These are phyloP conservation scores for Geotrupes spiniger DNA, from an alignment of 2,888 invertebrate species.

Conservation along the genomic window DNA sequence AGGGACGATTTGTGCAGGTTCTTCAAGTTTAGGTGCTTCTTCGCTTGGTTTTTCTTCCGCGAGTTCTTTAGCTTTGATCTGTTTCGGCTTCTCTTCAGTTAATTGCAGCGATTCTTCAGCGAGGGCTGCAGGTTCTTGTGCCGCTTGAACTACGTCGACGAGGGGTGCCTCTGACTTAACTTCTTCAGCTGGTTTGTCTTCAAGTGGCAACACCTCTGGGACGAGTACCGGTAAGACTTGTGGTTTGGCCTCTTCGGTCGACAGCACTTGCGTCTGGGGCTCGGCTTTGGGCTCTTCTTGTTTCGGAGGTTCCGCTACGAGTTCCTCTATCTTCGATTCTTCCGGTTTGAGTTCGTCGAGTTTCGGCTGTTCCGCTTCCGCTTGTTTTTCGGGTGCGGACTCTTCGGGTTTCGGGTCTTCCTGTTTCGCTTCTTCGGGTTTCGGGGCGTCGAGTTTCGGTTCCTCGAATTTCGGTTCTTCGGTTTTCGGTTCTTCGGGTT, in stretches of 20 bases:
- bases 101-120: slow-evolving; percentile 42
- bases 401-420: slow-evolving; percentile 34
- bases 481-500: slow-evolving; percentile 24
- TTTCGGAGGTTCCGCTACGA: slow-evolving; percentile 28
- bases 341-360: slow-evolving; percentile 18
- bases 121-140: slow-evolving; percentile 44
- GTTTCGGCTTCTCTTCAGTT: slow-evolving; percentile 36
- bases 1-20: slow-evolving; percentile 41
- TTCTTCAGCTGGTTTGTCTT: slow-evolving; percentile 23
- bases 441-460: slow-evolving; percentile 19
- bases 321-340: slow-evolving; percentile 19
- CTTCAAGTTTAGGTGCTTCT: slow-evolving; percentile 20
- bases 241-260: slow-evolving; percentile 16
- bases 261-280: too few species aligned
- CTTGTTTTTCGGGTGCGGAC: slow-evolving; percentile 21
- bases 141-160: slow-evolving; percentile 48
- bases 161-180: too few species aligned
- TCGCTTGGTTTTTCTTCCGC: slow-evolving; percentile 30
- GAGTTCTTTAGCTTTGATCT: slow-evolving; percentile 18
- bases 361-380: slow-evolving; percentile 32
- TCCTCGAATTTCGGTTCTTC: slow-evolving; percentile 26
- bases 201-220: slow-evolving; percentile 15
- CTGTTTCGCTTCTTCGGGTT: slow-evolving; percentile 21
- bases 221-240: too few species aligned
- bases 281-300: slow-evolving; percentile 26